Evolutionary conservation across 2,113 vertebrate genomes (phyloP).

Genomic region (Chascanopsetta lugubris): DNA sequence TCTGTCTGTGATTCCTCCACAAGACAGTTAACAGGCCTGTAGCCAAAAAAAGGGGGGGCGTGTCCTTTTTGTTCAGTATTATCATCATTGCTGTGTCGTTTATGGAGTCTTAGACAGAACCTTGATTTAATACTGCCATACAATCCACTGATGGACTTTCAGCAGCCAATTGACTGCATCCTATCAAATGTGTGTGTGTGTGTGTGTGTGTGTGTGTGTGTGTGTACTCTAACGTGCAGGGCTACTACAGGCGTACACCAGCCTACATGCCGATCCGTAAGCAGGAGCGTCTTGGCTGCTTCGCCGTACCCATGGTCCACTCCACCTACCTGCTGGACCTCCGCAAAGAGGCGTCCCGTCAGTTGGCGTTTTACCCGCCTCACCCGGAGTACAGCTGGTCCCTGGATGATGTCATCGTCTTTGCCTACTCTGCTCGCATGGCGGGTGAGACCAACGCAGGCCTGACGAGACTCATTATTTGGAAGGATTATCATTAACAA

Average conservation of each 20-base stretch:
- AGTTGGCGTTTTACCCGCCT: conserved; percentile 86
- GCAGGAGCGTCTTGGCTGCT: conserved; percentile 85
- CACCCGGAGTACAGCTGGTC: conserved; percentile 87
- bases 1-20: conserved; percentile 8
- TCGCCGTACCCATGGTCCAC: conserved; percentile 91
- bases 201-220: background rate
- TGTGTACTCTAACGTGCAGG: conserved; percentile 65
- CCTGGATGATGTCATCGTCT: conserved; percentile 92
- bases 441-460: conserved; percentile 78
- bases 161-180: background rate
- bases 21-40: conserved; percentile 13
- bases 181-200: too few species aligned
- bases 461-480: background rate
- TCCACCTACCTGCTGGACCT: conserved; percentile 89
- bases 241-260: conserved; percentile 88
- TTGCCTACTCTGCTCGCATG: conserved; percentile 87
- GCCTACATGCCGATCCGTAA: conserved; percentile 89
- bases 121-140: background rate
- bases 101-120: background rate
- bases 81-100: background rate
- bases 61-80: background rate
- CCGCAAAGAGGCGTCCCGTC: conserved; percentile 81
- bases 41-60: conserved; percentile 16
- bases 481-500: background rate
- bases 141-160: background rate